phyloP scores from a whole-genome alignment of 1,140 invertebrate species.

The Triops longicaudatus region DNA sequence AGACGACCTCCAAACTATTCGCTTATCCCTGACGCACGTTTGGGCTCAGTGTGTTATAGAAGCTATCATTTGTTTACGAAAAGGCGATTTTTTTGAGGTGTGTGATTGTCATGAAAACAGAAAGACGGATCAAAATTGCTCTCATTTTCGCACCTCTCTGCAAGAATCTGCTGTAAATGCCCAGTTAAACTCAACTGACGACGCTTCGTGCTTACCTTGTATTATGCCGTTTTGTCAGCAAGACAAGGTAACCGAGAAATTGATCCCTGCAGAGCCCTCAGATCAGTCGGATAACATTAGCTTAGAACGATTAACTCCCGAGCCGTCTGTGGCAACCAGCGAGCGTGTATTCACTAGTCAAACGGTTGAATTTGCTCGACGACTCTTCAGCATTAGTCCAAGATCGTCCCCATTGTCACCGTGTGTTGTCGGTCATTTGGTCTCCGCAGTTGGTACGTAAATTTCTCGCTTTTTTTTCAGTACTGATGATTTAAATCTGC shows the following conservation, averaged over 20 bases:
- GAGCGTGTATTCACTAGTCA: neutral
- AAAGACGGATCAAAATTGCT: neutral
- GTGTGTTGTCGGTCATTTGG: constrained; percentile 32
- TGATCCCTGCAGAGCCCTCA: too few species aligned
- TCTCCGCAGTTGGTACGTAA: neutral
- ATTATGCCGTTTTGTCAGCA: neutral
- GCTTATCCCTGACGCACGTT: constrained; percentile 30
- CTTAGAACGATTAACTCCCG: neutral
- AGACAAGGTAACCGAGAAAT: neutral
- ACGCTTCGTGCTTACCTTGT: neutral
- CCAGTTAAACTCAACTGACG: neutral
- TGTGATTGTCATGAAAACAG: constrained; percentile 23
- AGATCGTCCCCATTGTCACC: constrained; percentile 31
- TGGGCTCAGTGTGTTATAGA: constrained; percentile 30
- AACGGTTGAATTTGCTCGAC: constrained; percentile 23
- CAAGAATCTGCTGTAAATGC: neutral
- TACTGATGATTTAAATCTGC: neutral
- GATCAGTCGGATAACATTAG: neutral
- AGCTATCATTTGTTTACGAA: constrained; percentile 31
- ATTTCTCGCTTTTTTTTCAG: neutral
- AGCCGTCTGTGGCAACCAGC: neutral
- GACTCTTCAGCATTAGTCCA: constrained; percentile 34
- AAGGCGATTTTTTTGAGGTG: constrained; percentile 27
- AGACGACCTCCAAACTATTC: constrained; percentile 32
- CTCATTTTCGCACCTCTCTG: neutral